Conservation (phyloP, 2,113 vertebrate species). For the Erpornis zantholeuca region DNA sequence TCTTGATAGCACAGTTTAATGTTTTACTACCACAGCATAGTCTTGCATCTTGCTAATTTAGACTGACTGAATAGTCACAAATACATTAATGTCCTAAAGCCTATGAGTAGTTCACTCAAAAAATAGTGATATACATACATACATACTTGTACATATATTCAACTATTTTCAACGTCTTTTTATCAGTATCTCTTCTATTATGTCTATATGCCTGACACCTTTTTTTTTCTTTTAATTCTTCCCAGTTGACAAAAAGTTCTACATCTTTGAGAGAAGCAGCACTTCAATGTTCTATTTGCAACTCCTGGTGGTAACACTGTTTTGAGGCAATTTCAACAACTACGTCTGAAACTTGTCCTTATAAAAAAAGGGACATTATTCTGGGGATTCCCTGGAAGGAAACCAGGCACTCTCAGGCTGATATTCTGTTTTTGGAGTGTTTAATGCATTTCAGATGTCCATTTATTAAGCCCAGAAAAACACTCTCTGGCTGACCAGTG, state of each 20-base stretch:
- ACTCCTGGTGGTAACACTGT: not conserved
- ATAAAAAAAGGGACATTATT: not conserved
- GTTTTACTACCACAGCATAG: not conserved
- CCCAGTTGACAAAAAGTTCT: not conserved
- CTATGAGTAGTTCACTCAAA: not conserved
- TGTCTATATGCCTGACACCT: rapidly evolving
- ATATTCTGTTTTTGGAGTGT: not conserved
- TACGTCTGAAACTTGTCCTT: not conserved
- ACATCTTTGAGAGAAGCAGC: not conserved
- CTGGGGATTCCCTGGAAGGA: not conserved
- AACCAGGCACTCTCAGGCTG: not conserved
- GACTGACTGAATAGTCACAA: not conserved
- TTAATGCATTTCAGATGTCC: not conserved
- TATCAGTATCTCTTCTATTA: not conserved
- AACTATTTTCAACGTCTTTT: not conserved
- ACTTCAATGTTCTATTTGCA: not conserved
- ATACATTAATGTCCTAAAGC: not conserved
- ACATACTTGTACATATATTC: not conserved
- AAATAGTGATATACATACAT: rapidly evolving
- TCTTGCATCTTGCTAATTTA: not conserved
- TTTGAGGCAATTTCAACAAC: not conserved
- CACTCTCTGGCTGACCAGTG: not conserved
- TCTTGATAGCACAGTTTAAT: not conserved
- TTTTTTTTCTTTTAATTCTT: not conserved
- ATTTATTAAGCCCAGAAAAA: not conserved